A percentile compares a stretch with the other conserved stretches of the same genome.
Conservation (phyloP, 1,140 invertebrate genomes). For the Drosophila eugracilis region DNA sequence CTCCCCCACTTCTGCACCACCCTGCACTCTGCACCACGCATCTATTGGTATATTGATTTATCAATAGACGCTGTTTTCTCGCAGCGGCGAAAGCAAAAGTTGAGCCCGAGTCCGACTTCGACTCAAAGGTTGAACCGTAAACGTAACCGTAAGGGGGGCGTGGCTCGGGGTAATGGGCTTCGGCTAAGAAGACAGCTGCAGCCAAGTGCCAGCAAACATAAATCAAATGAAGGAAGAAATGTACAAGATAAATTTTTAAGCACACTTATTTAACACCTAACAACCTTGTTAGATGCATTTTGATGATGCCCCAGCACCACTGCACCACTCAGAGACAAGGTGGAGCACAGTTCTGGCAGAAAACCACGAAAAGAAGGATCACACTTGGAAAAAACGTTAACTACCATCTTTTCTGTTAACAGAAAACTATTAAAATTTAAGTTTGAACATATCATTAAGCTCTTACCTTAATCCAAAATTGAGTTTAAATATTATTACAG, state of each 20-base stretch:
- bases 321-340: constrained; percentile 59
- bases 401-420: no score
- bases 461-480: no score
- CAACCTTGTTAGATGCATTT: constrained; percentile 84
- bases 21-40: constrained; percentile 64
- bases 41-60: constrained; percentile 82
- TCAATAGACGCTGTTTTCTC: constrained; percentile 60
- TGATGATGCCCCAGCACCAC: constrained; percentile 66
- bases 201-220: constrained; percentile 63
- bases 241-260: constrained; percentile 84
- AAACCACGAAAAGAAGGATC: background rate
- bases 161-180: constrained; percentile 33
- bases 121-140: constrained; percentile 53
- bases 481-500: background rate
- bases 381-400: constrained; percentile 17
- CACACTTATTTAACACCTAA: constrained; percentile 84
- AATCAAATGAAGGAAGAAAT: constrained; percentile 80
- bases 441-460: no score
- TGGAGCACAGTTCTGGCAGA: constrained; percentile 40
- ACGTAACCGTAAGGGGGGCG: constrained; percentile 31
- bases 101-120: background rate
- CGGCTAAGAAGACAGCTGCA: constrained; percentile 68
- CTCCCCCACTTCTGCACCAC: constrained; percentile 22
- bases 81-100: constrained; percentile 77
- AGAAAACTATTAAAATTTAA: no score